These are phyloP conservation scores for Tokudaia tokunoshimensis DNA, from an alignment of 2,797 vertebrate genomes.

Conservation along the genomic window DNA sequence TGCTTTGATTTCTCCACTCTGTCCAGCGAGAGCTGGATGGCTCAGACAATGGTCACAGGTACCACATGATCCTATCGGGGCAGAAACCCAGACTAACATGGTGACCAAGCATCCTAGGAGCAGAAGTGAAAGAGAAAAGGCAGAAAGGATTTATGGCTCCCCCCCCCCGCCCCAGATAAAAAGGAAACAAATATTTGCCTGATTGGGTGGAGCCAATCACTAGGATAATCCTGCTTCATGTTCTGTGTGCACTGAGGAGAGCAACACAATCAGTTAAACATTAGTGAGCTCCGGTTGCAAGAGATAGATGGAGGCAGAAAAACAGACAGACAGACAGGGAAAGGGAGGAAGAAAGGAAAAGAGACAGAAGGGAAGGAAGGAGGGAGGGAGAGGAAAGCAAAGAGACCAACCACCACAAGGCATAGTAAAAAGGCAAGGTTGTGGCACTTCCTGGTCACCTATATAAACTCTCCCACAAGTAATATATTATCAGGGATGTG, in stretches of 20 bases:
- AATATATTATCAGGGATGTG: background rate
- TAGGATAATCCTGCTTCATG: background rate
- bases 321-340: background rate
- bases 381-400: background rate
- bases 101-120: background rate
- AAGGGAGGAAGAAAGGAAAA: background rate
- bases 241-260: background rate
- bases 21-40: background rate
- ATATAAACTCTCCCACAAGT: background rate
- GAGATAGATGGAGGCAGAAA: background rate
- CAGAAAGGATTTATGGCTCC: background rate
- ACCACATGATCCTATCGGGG: background rate
- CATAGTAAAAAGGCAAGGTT: background rate
- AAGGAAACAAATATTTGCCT: constrained; percentile 28
- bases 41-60: background rate
- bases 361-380: background rate
- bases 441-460: background rate
- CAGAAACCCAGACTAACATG: background rate
- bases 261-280: background rate
- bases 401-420: background rate
- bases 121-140: constrained; percentile 9
- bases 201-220: background rate
- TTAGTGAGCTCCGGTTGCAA: background rate
- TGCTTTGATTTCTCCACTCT: background rate
- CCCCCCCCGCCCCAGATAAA: background rate